phyloP scores from a whole-genome alignment of 2,113 vertebrate genomes.

The Maccullochella peelii region DNA sequence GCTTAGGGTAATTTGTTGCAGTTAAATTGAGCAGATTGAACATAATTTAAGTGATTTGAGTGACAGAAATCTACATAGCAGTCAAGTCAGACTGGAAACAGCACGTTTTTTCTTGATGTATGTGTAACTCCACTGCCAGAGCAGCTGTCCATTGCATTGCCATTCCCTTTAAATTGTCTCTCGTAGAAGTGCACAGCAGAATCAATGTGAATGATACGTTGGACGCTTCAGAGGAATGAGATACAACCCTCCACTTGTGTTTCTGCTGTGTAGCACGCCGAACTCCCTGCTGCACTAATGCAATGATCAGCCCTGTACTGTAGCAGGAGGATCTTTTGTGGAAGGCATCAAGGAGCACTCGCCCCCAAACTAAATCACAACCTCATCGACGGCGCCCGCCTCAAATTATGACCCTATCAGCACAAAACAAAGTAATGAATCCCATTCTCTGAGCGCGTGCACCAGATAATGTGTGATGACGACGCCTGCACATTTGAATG shows the following conservation, averaged over 20 bases:
- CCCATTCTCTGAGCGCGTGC: constrained; percentile 23
- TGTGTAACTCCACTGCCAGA: background rate
- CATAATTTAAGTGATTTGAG: background rate
- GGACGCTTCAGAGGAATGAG: constrained; percentile 33
- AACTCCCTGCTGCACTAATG: background rate
- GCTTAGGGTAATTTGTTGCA: background rate
- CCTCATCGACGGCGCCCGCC: constrained; percentile 45
- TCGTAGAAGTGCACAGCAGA: background rate
- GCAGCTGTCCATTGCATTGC: background rate
- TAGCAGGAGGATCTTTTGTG: constrained; percentile 47
- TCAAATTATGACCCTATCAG: constrained; percentile 60
- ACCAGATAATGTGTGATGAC: constrained; percentile 43
- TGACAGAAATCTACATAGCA: background rate
- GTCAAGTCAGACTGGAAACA: background rate
- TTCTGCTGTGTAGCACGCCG: background rate
- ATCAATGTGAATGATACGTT: constrained; percentile 14
- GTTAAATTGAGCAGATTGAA: background rate
- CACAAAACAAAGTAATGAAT: constrained; percentile 51
- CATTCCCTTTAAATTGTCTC: background rate
- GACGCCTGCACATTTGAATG: constrained; percentile 20
- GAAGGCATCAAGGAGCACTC: constrained; percentile 35
- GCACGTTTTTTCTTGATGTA: background rate
- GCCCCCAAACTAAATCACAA: constrained; percentile 57
- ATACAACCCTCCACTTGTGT: constrained; percentile 9
- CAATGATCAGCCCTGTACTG: background rate